Evolutionary conservation across 2,888 invertebrate genomes (phyloP).

Genomic region (Phortica magna): DNA sequence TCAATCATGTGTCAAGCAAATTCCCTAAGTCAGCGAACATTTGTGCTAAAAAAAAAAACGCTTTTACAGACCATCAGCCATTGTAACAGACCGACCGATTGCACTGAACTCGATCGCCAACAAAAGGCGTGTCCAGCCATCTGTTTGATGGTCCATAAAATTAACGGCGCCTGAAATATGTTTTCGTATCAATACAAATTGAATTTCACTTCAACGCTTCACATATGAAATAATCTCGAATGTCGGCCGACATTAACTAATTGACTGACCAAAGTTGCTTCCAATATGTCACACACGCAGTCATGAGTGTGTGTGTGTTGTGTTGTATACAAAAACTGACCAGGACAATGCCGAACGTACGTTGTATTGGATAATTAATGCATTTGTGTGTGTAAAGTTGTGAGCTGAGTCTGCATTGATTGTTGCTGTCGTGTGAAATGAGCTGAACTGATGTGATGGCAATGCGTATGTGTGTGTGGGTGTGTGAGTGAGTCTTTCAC

Average conservation of each 20-base stretch:
- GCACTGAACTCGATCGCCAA: no score
- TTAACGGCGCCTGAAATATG: no score
- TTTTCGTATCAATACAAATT: neutral
- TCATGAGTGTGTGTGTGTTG: no score
- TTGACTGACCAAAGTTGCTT: slow-evolving; percentile 17
- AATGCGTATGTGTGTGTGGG: neutral
- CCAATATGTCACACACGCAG: slow-evolving; percentile 16
- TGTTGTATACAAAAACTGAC: neutral
- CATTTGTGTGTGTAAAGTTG: neutral
- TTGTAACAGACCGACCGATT: no score
- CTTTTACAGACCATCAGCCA: neutral
- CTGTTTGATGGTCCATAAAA: no score
- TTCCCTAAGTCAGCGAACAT: neutral
- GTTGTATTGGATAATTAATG: neutral
- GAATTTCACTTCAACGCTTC: slow-evolving; percentile 11
- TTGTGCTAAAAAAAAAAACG: neutral
- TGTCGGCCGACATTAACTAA: slow-evolving; percentile 12
- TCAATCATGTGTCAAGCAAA: slow-evolving; percentile 14
- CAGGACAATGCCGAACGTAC: neutral
- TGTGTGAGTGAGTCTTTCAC: neutral
- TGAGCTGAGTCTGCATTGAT: neutral
- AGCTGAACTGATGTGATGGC: neutral
- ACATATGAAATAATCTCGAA: slow-evolving; percentile 1
- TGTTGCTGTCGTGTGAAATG: neutral
- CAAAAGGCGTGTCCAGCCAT: no score